A percentile compares a stretch with the other conserved stretches of the same genome.
Conservation (phyloP, 2,888 invertebrate species). For the Limenitis camilla region DNA sequence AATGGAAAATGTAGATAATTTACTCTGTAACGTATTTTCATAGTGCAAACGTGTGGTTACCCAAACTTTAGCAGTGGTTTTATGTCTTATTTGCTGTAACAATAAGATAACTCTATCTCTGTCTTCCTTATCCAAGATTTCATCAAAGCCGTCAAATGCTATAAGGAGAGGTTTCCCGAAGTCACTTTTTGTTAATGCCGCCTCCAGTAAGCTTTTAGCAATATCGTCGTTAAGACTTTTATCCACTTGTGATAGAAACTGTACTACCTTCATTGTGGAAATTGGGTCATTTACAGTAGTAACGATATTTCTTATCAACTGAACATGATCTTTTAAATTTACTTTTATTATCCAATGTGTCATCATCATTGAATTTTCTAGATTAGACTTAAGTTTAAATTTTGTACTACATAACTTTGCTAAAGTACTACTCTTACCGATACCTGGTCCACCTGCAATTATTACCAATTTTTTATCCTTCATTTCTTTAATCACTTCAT, state of each 20-base stretch:
- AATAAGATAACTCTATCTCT: not conserved
- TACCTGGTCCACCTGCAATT: constrained; percentile 3
- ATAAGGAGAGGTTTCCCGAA: not conserved
- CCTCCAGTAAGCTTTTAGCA: not conserved
- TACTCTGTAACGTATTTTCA: not conserved
- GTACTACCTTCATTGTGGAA: not conserved
- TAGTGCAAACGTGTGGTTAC: not conserved
- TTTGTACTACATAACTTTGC: not conserved
- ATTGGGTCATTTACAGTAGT: not conserved
- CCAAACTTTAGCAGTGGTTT: not conserved
- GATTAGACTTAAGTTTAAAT: not conserved
- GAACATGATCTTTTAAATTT: not conserved
- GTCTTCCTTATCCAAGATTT: not conserved
- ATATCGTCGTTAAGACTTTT: not conserved
- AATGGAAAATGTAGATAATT: not conserved
- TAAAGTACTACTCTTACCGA: constrained; percentile 2
- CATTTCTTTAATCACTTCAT: not conserved
- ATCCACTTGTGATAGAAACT: not conserved
- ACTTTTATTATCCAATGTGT: constrained; percentile 1
- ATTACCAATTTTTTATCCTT: not conserved
- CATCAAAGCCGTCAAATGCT: not conserved
- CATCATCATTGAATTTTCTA: not conserved
- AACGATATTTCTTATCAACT: not conserved
- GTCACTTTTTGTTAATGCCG: not conserved
- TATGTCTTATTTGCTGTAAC: not conserved